These are phyloP conservation scores for Orgyia antiqua DNA, from an alignment of 2,888 invertebrate species.

Conservation along the genomic window DNA sequence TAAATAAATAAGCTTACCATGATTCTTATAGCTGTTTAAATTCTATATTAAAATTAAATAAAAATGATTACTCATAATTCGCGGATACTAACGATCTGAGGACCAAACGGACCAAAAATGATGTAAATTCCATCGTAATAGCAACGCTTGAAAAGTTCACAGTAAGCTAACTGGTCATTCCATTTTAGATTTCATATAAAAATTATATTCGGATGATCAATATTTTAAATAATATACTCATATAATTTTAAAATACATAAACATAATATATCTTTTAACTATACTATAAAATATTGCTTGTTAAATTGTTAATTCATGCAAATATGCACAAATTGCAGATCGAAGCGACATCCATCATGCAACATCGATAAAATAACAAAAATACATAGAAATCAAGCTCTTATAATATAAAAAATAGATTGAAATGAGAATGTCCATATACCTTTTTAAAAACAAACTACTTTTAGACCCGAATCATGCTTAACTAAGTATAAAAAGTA, in stretches of 20 bases:
- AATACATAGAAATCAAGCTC: conserved; percentile 34
- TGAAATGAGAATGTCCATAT: conserved; percentile 71
- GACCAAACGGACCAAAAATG: no score
- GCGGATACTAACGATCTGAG: no score
- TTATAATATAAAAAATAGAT: conserved; percentile 43
- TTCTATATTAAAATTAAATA: no score
- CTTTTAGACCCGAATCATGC: conserved; percentile 30
- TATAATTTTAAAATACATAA: conserved; percentile 14
- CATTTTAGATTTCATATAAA: no score
- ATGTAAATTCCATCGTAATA: no score
- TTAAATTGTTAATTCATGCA: conserved; percentile 50
- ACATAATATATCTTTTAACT: conserved; percentile 4
- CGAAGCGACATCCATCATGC: conserved; percentile 70
- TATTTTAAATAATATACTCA: no score
- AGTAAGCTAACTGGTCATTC: no score
- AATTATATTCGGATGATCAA: no score
- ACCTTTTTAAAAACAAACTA: conserved; percentile 40
- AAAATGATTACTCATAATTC: no score
- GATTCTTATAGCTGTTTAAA: no score
- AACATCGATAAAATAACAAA: conserved; percentile 52
- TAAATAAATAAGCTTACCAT: no score
- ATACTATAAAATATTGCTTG: conserved; percentile 12
- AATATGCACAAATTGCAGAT: conserved; percentile 53
- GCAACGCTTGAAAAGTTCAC: no score
- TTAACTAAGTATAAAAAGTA: conserved; percentile 31